Evolutionary conservation across 2,113 vertebrate species (phyloP).

Genomic region (Gymnogyps californianus): DNA sequence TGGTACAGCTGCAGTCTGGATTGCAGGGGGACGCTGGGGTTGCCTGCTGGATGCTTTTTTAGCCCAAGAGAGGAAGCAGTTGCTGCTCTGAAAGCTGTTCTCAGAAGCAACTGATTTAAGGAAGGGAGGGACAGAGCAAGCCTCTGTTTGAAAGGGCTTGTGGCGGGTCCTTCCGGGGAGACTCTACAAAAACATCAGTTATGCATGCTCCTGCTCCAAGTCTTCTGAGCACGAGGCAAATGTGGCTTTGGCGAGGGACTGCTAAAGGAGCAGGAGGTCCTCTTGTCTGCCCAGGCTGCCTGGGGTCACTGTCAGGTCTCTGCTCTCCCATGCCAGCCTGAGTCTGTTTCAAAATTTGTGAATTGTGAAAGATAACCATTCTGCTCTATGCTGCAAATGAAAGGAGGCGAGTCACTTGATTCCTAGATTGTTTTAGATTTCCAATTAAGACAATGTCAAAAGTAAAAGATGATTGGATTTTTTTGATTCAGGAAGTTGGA

Average conservation of each 20-base stretch:
- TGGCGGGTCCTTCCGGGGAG: neutral
- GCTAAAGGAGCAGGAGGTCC: neutral
- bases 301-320: neutral
- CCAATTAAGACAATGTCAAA: neutral
- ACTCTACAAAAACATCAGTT: neutral
- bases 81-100: neutral
- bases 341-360: neutral
- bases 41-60: neutral
- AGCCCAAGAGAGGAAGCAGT: neutral
- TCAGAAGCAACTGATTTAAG: neutral
- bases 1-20: fast-evolving
- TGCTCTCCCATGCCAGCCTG: fast-evolving
- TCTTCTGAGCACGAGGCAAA: neutral
- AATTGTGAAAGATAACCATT: neutral
- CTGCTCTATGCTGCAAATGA: neutral
- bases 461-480: neutral
- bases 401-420: neutral
- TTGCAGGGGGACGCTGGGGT: neutral
- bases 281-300: neutral
- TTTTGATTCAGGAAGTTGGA: constrained; percentile 82
- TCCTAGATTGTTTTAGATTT: neutral
- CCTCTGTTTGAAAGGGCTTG: neutral
- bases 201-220: fast-evolving
- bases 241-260: neutral
- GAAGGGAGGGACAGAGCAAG: neutral